phyloP scores from a whole-genome alignment of 1,140 invertebrate species.

The Caerostris darwini region DNA sequence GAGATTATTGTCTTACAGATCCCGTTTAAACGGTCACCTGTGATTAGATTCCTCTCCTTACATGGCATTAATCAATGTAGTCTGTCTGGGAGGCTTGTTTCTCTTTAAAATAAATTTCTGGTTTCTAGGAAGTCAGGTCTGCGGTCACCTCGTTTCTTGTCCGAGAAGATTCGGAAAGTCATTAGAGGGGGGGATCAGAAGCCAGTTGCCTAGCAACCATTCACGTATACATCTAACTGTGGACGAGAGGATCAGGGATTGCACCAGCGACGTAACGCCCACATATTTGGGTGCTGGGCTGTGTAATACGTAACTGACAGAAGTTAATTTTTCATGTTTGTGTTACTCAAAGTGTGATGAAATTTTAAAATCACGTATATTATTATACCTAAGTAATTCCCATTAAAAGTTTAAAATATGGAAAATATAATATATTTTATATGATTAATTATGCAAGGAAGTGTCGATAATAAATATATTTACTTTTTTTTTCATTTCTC shows the following conservation, averaged over 20 bases:
- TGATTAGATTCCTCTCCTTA: not conserved
- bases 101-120: constrained; percentile 40
- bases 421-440: too few species aligned
- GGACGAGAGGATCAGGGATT: constrained; percentile 9
- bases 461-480: too few species aligned
- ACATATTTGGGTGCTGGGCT: not conserved
- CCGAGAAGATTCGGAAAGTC: constrained; percentile 8
- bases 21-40: not conserved
- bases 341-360: too few species aligned
- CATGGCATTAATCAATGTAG: not conserved
- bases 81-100: not conserved
- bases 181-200: constrained; percentile 25
- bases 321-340: too few species aligned
- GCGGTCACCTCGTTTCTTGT: constrained; percentile 35
- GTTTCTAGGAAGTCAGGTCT: constrained; percentile 7
- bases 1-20: too few species aligned
- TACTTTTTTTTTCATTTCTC: too few species aligned
- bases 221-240: constrained; percentile 9
- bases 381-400: too few species aligned
- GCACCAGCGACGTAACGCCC: constrained; percentile 6
- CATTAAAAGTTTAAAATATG: too few species aligned
- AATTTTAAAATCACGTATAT: too few species aligned
- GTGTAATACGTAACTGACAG: not conserved
- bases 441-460: too few species aligned
- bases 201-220: constrained; percentile 51